Percentiles rank a stretch among this genome's conserved stretches.
These are phyloP conservation scores for Hylomyscus alleni DNA, from an alignment of 2,797 vertebrate species.

Conservation along the genomic window DNA sequence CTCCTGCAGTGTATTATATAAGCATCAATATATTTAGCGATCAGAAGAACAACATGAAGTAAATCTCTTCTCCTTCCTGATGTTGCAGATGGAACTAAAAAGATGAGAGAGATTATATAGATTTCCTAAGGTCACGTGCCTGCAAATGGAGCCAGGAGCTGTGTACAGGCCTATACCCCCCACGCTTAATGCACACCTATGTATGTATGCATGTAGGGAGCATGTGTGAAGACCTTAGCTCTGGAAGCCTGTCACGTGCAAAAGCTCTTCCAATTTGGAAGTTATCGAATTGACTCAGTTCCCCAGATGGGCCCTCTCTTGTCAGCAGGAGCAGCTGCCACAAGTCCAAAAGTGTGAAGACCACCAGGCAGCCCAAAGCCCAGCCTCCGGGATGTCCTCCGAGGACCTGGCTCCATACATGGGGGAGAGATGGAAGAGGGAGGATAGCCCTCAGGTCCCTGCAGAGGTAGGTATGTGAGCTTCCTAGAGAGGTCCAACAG, in stretches of 20 bases:
- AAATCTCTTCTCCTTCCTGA: slow-evolving; percentile 9
- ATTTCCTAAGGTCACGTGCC: background rate
- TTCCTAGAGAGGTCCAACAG: background rate
- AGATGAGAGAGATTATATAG: slow-evolving; percentile 35
- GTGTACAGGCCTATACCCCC: background rate
- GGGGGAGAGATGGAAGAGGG: slow-evolving; percentile 58
- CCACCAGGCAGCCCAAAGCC: slow-evolving; percentile 76
- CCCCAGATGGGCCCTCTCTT: slow-evolving; percentile 69
- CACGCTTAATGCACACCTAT: background rate
- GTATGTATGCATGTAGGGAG: background rate
- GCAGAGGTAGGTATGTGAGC: slow-evolving; percentile 84
- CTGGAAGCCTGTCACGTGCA: background rate
- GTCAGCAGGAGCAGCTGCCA: slow-evolving; percentile 83
- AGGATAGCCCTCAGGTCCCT: background rate
- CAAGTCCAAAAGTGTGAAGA: slow-evolving; percentile 77
- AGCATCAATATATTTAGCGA: background rate
- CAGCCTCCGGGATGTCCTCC: slow-evolving; percentile 79
- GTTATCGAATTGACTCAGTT: too few relatives aligned
- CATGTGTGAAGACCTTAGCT: background rate
- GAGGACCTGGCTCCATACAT: slow-evolving; percentile 80
- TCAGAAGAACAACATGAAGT: background rate
- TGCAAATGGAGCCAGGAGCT: background rate
- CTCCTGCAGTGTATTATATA: background rate
- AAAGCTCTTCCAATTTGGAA: background rate
- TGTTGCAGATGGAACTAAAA: slow-evolving; percentile 25